Evolutionary conservation across 2,113 vertebrate genomes (phyloP), one percentile per base, ranked within the genome.

Genomic region (Oncorhynchus clarkii): DNA sequence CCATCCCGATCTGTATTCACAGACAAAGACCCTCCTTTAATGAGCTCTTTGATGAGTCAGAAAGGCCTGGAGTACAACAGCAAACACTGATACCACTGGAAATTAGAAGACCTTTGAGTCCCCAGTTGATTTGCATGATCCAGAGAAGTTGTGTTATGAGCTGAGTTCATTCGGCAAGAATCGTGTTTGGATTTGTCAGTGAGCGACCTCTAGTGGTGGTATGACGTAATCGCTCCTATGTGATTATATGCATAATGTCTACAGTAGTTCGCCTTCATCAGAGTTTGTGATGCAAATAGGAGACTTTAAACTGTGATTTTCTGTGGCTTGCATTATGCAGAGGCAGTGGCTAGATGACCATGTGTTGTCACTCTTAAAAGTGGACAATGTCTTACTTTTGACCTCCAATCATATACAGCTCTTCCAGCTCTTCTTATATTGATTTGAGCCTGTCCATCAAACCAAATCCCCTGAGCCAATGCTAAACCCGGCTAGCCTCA

Each of bases 141-240:
- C n/a, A 14, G 20, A 73, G 13, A 49, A 48, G n/a, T 0, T 62
- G 11, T 8, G 27, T 34, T 12, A 27, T 9, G 26, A 69, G 4
- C 57, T 24, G 2, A 45, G 45, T 26, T 48, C 3, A n/a, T 70
- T 11, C 24, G 2, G 45, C 20, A 73, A 27, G 8, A 11, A 49
- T 62, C 16, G 13, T 60, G 69, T 73, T 48, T 54, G 76, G 54
- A 62, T 29, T 24, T 51, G 68, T 83, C 57, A 60, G 70, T 79
- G 82, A 81, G 78, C 90, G 90, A 83, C 85, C 81, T 80, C 92
- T 92, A 84, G 85, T 91, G 92, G 90, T 62, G 16, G 8, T 62
- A n/a, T 62, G 20, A 11, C 9, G 2, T 8, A 9, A 22, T 62
- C 5, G 6, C 22, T 62, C 7, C 9, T 62, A n/a, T 62, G 6